These are phyloP conservation scores for Sebastes alutus DNA, from an alignment of 2,797 vertebrate genomes.

Conservation along the genomic window DNA sequence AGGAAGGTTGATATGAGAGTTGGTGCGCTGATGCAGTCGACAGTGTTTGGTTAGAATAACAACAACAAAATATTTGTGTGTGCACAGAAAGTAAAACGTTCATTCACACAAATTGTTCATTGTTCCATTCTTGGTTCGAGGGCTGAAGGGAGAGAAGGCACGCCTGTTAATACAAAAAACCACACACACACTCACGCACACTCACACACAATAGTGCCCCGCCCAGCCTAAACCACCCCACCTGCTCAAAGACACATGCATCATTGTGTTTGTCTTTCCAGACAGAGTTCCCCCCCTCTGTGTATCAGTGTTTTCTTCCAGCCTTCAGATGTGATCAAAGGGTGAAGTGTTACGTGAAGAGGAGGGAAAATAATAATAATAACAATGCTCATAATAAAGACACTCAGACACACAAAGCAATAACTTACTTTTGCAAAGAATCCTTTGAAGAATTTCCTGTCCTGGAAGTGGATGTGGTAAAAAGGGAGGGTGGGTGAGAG, in stretches of 20 bases:
- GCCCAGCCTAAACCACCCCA: constrained; percentile 36
- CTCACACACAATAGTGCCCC: constrained; percentile 42
- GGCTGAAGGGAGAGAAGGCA: constrained; percentile 60
- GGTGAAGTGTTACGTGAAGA: constrained; percentile 68
- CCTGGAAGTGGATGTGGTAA: constrained; percentile 95
- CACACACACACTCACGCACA: background rate
- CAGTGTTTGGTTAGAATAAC: constrained; percentile 49
- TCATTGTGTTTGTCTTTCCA: constrained; percentile 36
- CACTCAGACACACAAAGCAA: constrained; percentile 79
- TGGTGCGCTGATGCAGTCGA: constrained; percentile 48
- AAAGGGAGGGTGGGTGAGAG: constrained; percentile 74
- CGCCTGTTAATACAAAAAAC: constrained; percentile 57
- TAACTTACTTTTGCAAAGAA: constrained; percentile 99
- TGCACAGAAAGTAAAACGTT: constrained; percentile 29
- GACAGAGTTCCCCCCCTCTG: constrained; percentile 8
- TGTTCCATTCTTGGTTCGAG: constrained; percentile 58
- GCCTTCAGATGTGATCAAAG: constrained; percentile 65
- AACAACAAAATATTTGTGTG: constrained; percentile 29
- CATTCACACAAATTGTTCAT: constrained; percentile 56
- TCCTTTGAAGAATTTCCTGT: constrained; percentile 99
- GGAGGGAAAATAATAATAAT: constrained; percentile 19
- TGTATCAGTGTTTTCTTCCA: constrained; percentile 36
- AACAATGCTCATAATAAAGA: constrained; percentile 39
- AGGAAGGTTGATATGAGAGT: constrained; percentile 4
- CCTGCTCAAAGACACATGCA: constrained; percentile 66